Evolutionary conservation across 2,888 invertebrate species (phyloP), one percentile per base, ranked within the genome.

Genomic region (Idaea straminata): DNA sequence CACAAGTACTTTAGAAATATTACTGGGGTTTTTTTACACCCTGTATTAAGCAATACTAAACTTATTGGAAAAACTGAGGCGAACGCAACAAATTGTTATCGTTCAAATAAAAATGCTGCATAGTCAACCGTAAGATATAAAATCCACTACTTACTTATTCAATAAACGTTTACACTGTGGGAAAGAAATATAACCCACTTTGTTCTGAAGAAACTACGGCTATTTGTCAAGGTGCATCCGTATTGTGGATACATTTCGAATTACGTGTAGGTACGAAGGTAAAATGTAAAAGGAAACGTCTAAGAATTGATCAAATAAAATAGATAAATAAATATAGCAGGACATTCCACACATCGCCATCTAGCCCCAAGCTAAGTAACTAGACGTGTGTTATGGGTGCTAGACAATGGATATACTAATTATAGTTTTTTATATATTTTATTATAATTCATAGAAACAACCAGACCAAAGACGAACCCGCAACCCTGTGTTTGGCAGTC

Each of bases 181-280:
- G 88, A 89, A 87, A 85, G 85, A 88, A 84, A 89, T 87, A 86
- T 89, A 87, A 83, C 86, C 88, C 84, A 86, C 86, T 87, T 87
- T 88, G 85, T 87, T 86, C 83, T 75, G 79, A 83, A 88, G 85
- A 83, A 88, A 86, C 86, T 86, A 85, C 86, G 78, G 80, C 85
- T 84, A 87, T 90, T 90, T 88, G 83, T 90, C 87, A 87, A 82
- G 77, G 82, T 83, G 84, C 85, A 86, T 83, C 83, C 86, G 82
- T 87, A 87, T 86, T 85, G 83, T 73, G 80, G 77, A 80, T 77
- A 77, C 69, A 68, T 80, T 78, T 74, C 74, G 77, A 77, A 76
- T 79, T 79, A 68, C 64, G 47, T 69, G 36, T 68, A 74, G 67
- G 66, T 72, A 59, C 16, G 7, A 10, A 13, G 10, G 47, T 13